These are phyloP conservation scores for Eptesicus fuscus DNA, from an alignment of 2,113 vertebrate genomes.

Conservation along the genomic window DNA sequence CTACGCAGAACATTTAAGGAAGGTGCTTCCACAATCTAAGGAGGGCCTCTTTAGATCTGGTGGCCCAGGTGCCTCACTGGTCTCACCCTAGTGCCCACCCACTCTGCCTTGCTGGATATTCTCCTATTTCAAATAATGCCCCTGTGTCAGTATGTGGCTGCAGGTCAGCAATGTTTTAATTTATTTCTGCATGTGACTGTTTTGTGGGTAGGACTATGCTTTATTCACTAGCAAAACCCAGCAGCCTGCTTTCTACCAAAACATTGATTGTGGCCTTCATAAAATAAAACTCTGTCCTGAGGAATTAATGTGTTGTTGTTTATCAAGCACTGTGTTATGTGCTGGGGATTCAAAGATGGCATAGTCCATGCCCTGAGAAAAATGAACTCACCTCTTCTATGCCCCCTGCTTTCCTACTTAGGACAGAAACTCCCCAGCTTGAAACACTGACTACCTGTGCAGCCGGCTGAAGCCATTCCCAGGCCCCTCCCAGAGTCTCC, in stretches of 20 bases:
- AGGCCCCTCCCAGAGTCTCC: neutral
- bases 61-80: neutral
- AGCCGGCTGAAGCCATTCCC: fast-evolving
- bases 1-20: neutral
- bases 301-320: neutral
- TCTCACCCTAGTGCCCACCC: neutral
- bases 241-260: neutral
- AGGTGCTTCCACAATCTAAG: neutral
- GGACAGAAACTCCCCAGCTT: neutral
- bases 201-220: neutral
- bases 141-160: neutral
- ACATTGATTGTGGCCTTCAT: neutral
- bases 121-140: neutral
- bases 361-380: neutral
- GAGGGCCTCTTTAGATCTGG: neutral
- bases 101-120: too few species aligned
- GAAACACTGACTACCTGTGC: neutral
- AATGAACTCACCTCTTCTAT: neutral
- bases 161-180: neutral
- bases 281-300: neutral
- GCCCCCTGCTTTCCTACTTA: neutral
- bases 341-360: neutral
- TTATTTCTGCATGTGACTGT: neutral
- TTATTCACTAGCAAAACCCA: neutral
- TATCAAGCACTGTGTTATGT: neutral